Conservation (phyloP, 2,113 vertebrate species). For the Centropus bengalensis region DNA sequence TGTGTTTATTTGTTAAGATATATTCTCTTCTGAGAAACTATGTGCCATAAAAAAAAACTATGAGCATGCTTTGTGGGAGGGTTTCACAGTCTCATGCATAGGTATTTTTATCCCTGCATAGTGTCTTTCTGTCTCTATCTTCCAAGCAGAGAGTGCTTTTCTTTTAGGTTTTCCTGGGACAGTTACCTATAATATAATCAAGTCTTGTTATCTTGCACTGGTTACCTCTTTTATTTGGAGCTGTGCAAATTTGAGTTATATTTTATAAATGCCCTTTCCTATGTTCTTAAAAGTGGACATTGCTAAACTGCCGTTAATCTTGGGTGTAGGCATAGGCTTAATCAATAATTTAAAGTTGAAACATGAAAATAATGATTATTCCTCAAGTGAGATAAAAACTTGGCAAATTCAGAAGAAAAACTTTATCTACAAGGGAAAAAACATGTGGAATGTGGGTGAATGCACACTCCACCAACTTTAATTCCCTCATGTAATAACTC, state of each 20-base stretch:
- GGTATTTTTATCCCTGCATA: background rate
- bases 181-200: background rate
- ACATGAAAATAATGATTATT: background rate
- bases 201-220: background rate
- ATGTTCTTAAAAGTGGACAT: background rate
- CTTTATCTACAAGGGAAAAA: background rate
- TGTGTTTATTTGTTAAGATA: conserved; percentile 34
- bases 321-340: background rate
- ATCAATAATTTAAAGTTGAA: background rate
- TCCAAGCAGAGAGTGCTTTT: background rate
- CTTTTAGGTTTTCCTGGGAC: background rate
- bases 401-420: background rate
- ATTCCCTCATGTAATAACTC: background rate
- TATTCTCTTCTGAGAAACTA: background rate
- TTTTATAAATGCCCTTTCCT: background rate
- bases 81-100: background rate
- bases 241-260: background rate
- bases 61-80: background rate
- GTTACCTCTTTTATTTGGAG: background rate
- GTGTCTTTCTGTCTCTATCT: background rate
- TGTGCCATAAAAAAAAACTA: background rate
- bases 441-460: background rate
- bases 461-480: background rate
- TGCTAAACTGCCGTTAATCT: background rate
- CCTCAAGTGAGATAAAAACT: background rate